Conservation (phyloP, 2,113 vertebrate species). For the Accipiter cooperii region DNA sequence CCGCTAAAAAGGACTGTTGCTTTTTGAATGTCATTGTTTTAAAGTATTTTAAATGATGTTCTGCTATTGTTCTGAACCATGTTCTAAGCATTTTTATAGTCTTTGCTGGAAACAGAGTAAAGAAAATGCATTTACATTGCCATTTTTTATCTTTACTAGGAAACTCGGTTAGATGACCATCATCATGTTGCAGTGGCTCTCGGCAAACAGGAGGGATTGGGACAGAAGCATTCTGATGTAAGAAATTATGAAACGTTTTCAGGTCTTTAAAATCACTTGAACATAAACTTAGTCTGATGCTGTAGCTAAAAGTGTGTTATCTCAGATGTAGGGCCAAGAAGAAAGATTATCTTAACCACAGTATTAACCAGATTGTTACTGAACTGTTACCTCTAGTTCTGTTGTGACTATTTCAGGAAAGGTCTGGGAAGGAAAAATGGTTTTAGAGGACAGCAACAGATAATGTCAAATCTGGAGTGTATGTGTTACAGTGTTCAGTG, state of each 20-base stretch:
- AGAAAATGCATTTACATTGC: not conserved
- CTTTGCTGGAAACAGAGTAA: not conserved
- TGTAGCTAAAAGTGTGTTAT: not conserved
- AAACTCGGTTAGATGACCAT: constrained; percentile 77
- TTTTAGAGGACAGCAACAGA: not conserved
- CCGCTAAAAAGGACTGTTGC: not conserved
- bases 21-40: not conserved
- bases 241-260: constrained; percentile 8
- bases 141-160: constrained; percentile 63
- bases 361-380: not conserved
- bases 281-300: not conserved
- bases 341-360: not conserved
- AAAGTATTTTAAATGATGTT: not conserved
- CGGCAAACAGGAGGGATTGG: constrained; percentile 64
- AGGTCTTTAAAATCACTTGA: not conserved
- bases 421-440: not conserved
- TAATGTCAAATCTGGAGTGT: not conserved
- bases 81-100: not conserved
- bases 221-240: constrained; percentile 54
- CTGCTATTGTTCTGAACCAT: not conserved
- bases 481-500: not conserved
- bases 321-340: not conserved
- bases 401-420: not conserved
- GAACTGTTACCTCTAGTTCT: not conserved
- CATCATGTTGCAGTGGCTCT: constrained; percentile 93